Conservation (phyloP, 2,113 vertebrate genomes). For the Amphiprion percula region DNA sequence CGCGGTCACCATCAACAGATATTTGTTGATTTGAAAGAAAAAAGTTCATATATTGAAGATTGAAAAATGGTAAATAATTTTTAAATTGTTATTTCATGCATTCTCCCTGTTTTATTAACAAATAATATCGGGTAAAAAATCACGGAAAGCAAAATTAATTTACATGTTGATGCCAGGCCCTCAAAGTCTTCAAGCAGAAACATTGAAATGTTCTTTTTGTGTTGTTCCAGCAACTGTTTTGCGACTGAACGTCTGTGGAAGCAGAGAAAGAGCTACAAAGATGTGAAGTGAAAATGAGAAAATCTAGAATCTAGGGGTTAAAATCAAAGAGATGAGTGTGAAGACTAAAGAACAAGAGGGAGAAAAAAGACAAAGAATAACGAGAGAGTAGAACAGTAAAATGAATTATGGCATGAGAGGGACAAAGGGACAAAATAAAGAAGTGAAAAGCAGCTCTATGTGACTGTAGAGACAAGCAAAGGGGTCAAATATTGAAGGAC, state of each 20-base stretch:
- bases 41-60: too few relatives aligned
- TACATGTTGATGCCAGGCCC: too few relatives aligned
- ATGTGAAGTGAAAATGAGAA: slow-evolving; percentile 27
- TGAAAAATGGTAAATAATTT: too few relatives aligned
- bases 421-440: background rate
- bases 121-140: too few relatives aligned
- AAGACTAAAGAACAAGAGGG: background rate
- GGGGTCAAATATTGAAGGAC: background rate
- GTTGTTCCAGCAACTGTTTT: too few relatives aligned
- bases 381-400: background rate
- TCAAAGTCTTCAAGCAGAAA: background rate
- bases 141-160: too few relatives aligned
- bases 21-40: too few relatives aligned
- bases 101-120: too few relatives aligned
- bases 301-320: background rate
- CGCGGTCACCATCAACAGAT: too few relatives aligned
- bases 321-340: background rate
- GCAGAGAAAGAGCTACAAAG: background rate
- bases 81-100: too few relatives aligned
- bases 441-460: background rate
- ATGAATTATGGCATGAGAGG: too few relatives aligned
- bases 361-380: background rate
- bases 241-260: background rate
- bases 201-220: background rate
- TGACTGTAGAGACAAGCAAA: slow-evolving; percentile 7